phyloP scores from a whole-genome alignment of 2,113 vertebrate species.

The human region GRCh38 chr2:5790001-5790500 shows the following conservation, averaged over 20 bases:
- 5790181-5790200: background rate
- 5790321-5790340: too few relatives aligned
- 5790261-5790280: too few relatives aligned
- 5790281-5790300: too few relatives aligned
- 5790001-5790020: background rate
- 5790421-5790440: background rate
- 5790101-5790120: too few relatives aligned
- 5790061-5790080: background rate
- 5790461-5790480: too few relatives aligned
- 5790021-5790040: background rate
- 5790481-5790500: background rate
- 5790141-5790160: background rate
- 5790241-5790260: too few relatives aligned
- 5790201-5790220: background rate
- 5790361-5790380: background rate
- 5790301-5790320: background rate
- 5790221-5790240: accelerated
- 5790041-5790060: background rate
- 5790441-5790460: background rate
- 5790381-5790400: background rate
- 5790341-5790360: accelerated
- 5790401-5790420: background rate
- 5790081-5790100: background rate
- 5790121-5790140: background rate
- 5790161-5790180: background rate